Base-by-base conservation (phyloP, 2,888 invertebrate species). In the Eupithecia dodoneata region DNA sequence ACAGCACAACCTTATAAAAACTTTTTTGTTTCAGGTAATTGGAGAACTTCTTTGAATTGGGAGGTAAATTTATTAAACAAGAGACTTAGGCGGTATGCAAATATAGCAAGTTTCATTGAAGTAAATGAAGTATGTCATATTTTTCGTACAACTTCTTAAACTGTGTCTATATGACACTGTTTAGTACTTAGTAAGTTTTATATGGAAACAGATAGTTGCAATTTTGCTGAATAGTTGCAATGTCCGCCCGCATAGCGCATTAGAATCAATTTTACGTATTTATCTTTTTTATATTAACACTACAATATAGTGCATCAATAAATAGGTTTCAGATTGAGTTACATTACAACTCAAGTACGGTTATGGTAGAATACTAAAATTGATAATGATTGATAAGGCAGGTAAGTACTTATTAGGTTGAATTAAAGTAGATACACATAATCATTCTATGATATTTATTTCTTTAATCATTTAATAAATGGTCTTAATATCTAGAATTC, bases 11-110 rank as follows among this genome's bases (percentile, higher is more conserved):
- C 67, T 67, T 42, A 73, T 67, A 45, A 69, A 44, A 15, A 7
- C 5, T 18, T 74, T 45, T 74, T 74, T 74, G 74, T 74, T 74
- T 30, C 74, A 74, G 74, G 74, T 74, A 74, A 59, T 49, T 73
- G 30, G 47, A 9, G 15, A 45, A 65, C 47, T 30, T 47, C 30
- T 47, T 18, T 72, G 41, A 65, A n/a, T 45, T 66, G 4, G 41
- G 6, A 45, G 15, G 15, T 44, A 45, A 44, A 44, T 66, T 42
- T n/a, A n/a, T 66, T 15, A 66, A 15, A 30, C 63, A 9, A 10
- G 4, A 18, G 59, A 18, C 2, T 55, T 18, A 18, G 18, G 59
- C 30, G 30, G 30, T 30, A 30, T 30, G 30, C 30, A 30, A 1
- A 30, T 30, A 30, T 30, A 30, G 30, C 30, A 30, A 30, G 30